phyloP scores from a whole-genome alignment of 2,888 invertebrate genomes.

The Crossocerus cetratus region DNA sequence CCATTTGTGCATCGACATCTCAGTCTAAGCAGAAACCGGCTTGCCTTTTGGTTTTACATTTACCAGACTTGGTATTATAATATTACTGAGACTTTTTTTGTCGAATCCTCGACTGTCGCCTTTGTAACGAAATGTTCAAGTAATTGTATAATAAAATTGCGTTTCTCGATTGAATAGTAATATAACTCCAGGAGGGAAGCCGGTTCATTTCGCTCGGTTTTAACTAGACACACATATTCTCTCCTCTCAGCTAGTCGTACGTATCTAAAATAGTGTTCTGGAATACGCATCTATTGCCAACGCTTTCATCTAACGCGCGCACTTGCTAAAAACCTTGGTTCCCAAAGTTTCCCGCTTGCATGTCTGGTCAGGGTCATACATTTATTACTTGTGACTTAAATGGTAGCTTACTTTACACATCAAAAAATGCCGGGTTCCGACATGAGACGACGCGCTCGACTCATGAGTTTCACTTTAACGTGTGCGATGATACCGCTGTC shows the following conservation, averaged over 20 bases:
- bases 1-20: constrained; percentile 63
- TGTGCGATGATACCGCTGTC: too few relatives aligned
- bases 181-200: constrained; percentile 12
- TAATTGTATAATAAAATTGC: constrained; percentile 5
- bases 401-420: too few relatives aligned
- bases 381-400: too few relatives aligned
- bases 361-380: too few relatives aligned
- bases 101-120: too few relatives aligned
- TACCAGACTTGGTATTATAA: too few relatives aligned
- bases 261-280: constrained; percentile 41
- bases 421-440: too few relatives aligned
- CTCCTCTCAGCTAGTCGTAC: constrained; percentile 22
- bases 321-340: constrained; percentile 1
- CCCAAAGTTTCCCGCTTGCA: too few relatives aligned
- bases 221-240: constrained; percentile 21
- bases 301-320: background rate
- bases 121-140: too few relatives aligned
- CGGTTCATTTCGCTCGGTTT: constrained; percentile 11
- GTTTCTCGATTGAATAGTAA: background rate
- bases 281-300: constrained; percentile 18
- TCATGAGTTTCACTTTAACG: too few relatives aligned
- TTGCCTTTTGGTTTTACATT: constrained; percentile 25
- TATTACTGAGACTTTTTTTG: constrained; percentile 15
- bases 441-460: too few relatives aligned
- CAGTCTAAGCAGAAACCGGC: constrained; percentile 40